phyloP scores from a whole-genome alignment of 1,140 invertebrate genomes.

The Apocrypta bakeri region DNA sequence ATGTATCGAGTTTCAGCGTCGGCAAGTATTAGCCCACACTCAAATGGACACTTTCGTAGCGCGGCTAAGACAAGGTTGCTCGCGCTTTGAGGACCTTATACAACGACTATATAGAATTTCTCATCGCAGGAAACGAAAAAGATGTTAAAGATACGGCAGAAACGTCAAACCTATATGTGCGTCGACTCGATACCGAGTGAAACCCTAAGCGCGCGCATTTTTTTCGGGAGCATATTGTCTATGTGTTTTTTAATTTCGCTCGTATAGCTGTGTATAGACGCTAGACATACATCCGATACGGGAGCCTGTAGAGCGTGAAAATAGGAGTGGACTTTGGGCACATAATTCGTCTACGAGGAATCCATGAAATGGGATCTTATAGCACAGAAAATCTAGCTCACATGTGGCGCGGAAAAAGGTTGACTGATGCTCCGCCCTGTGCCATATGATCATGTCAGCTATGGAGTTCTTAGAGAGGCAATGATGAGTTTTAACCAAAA shows the following conservation, averaged over 20 bases:
- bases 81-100: too few species aligned
- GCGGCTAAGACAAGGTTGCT: too few species aligned
- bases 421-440: not conserved
- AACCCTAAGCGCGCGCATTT: too few species aligned
- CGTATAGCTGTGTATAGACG: not conserved
- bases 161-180: not conserved
- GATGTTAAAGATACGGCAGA: conserved; percentile 1
- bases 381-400: not conserved
- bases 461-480: not conserved
- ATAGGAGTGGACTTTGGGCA: not conserved
- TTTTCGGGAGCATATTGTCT: not conserved
- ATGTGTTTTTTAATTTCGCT: conserved; percentile 12
- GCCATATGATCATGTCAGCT: not conserved
- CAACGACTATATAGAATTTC: too few species aligned
- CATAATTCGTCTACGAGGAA: conserved; percentile 30
- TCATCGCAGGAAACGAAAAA: not conserved
- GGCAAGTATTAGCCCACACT: too few species aligned
- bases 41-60: too few species aligned
- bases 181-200: too few species aligned
- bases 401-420: not conserved
- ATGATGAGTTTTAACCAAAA: not conserved
- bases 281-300: conserved; percentile 1
- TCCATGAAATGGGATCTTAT: conserved; percentile 31
- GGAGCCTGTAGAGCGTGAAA: conserved; percentile 28
- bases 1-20: too few species aligned